A percentile compares a stretch with the other conserved stretches of the same genome.
These are phyloP conservation scores for Cherax quadricarinatus DNA, from an alignment of 1,140 invertebrate species.

Conservation along the genomic window DNA sequence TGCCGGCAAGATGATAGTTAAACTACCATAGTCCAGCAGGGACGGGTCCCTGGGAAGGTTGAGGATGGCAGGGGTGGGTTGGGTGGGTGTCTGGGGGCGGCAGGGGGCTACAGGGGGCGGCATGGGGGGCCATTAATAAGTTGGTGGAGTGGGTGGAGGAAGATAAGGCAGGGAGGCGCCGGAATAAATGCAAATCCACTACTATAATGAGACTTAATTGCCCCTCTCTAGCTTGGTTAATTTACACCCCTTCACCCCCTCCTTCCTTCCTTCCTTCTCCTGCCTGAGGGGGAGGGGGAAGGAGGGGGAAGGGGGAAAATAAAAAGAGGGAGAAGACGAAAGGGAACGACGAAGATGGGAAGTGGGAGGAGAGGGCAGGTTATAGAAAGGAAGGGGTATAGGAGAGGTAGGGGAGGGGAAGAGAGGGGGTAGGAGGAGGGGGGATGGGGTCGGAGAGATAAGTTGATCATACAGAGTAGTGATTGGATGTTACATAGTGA, in stretches of 20 bases:
- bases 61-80: background rate
- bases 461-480: background rate
- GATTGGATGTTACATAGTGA: background rate
- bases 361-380: background rate
- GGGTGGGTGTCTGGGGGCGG: slow-evolving; percentile 16
- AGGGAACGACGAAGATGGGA: background rate
- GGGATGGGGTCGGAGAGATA: background rate
- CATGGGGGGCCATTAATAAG: slow-evolving; percentile 35
- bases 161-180: slow-evolving; percentile 43
- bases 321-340: background rate
- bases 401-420: background rate
- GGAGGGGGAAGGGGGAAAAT: background rate
- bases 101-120: background rate
- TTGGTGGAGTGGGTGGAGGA: slow-evolving; percentile 47
- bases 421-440: background rate
- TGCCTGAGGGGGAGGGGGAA: background rate
- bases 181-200: slow-evolving; percentile 61
- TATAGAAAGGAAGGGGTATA: background rate
- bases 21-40: too few species aligned
- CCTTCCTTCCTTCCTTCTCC: slow-evolving; percentile 7
- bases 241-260: slow-evolving; percentile 56
- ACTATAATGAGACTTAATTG: slow-evolving; percentile 61
- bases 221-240: slow-evolving; percentile 49
- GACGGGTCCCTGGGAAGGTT: too few species aligned
- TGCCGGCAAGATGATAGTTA: too few species aligned